Evolutionary conservation across 1,140 invertebrate genomes (phyloP), one percentile per base, ranked within the genome.

Genomic region (Artemia franciscana): DNA sequence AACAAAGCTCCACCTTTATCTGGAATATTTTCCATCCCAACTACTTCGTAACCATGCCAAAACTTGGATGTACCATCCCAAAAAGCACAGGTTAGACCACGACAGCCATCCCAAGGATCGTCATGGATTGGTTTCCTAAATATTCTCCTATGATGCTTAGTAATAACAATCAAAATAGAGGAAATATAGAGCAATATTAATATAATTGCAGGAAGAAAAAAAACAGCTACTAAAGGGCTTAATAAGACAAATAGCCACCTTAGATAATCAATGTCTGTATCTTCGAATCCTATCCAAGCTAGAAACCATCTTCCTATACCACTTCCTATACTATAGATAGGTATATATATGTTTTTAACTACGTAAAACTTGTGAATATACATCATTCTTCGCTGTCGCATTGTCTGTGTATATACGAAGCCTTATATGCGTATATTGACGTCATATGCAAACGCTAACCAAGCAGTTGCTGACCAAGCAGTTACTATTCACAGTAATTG

Each of bases 41-140:
- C 76, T 58, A 98, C 81, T 74, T 98, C 93, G 74, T 96, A 97
- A 39, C 88, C 90, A 76, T 96, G 90, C 85, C 89, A 95, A 60
- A 96, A 82, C 79, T 86, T 87, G 0, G 88, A 91, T 73, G 94
- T 90, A 2, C 86, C 90, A 78, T 93, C 89, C 92, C 92, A 96
- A 58, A 94, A 72, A 2, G 84, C 86, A 63, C 87, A 84, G n/a
- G 91, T 80, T 12, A 85, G 82, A 70, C 89, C 83, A 18, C 86
- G 75, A 0, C 87, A 86, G 58, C 88, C 84, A 65, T 84, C 80
- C 80, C 85, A 88, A 76, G 88, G 80, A 68, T 86, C 82, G 62
- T 76, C 73, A 64, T 79, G 78, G 70, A 81, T 81, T 1, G 82
- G 81, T 68, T 79, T 76, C 69, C 77, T 74, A 18, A 88, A 71